A percentile compares a stretch with the other conserved stretches of the same genome.
phyloP scores from a whole-genome alignment of 53 echinoderm and acorn worm genomes.

The Glandiceps talaboti region DNA sequence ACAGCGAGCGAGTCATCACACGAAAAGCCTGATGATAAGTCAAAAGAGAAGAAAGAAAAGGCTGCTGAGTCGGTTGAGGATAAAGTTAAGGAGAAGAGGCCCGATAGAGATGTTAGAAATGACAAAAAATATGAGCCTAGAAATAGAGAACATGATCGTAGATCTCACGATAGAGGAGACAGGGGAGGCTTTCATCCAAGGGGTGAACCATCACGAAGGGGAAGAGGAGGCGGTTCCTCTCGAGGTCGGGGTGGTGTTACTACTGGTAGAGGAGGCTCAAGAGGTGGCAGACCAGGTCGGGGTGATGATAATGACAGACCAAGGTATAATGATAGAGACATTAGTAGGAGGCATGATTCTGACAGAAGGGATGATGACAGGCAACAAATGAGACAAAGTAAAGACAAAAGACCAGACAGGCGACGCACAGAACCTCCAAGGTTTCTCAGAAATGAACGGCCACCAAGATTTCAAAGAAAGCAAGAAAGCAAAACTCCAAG shows the following conservation, averaged over 20 bases:
- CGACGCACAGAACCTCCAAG: neutral
- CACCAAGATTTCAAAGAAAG: slow-evolving; percentile 78
- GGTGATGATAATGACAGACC: slow-evolving; percentile 20
- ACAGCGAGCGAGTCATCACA: neutral
- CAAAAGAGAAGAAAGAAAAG: neutral
- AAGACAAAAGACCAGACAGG: slow-evolving; percentile 26
- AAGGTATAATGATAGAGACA: slow-evolving; percentile 8
- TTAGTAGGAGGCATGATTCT: slow-evolving; percentile 5
- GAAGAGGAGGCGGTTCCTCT: slow-evolving; percentile 29
- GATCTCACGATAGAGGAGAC: neutral
- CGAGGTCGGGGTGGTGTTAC: slow-evolving; percentile 23
- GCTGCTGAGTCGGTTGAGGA: neutral
- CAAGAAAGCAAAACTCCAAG: slow-evolving; percentile 1
- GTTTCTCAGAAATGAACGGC: slow-evolving; percentile 48
- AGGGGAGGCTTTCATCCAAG: slow-evolving; percentile 40
- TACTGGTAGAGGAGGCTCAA: neutral
- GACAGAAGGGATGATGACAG: slow-evolving; percentile 5
- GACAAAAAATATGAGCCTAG: neutral
- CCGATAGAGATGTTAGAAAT: neutral
- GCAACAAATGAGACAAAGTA: slow-evolving; percentile 15
- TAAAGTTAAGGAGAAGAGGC: neutral
- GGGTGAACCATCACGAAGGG: slow-evolving; percentile 72
- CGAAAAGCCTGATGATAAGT: neutral
- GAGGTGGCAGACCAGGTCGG: slow-evolving; percentile 22
- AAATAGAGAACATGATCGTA: neutral